These are phyloP conservation scores for Synanthedon formicaeformis DNA, from an alignment of 2,888 invertebrate genomes.

Conservation along the genomic window DNA sequence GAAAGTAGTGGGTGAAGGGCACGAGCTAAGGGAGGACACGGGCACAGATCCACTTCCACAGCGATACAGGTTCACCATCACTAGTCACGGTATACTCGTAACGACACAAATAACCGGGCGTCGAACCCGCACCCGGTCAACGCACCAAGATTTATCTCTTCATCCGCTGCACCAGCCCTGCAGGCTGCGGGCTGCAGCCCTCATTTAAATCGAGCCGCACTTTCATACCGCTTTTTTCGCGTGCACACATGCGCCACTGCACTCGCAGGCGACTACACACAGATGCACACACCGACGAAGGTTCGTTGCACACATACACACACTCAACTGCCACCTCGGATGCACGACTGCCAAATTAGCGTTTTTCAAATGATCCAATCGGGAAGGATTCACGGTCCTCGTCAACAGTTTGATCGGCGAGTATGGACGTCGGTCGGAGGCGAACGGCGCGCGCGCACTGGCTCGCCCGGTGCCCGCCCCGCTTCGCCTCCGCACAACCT, in stretches of 20 bases:
- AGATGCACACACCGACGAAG: slow-evolving; percentile 7
- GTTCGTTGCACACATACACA: slow-evolving; percentile 1
- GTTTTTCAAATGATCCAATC: neutral
- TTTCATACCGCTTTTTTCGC: slow-evolving; percentile 6
- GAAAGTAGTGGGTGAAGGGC: no score
- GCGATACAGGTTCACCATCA: neutral
- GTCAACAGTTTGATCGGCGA: neutral
- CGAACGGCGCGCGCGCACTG: slow-evolving; percentile 45
- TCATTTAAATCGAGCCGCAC: slow-evolving; percentile 11
- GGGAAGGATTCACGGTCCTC: neutral
- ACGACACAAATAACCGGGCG: slow-evolving; percentile 25
- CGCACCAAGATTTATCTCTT: slow-evolving; percentile 41
- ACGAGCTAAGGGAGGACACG: no score
- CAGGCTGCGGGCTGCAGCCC: slow-evolving; percentile 3
- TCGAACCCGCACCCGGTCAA: slow-evolving; percentile 45
- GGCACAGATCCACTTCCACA: no score
- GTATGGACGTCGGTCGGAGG: slow-evolving; percentile 20
- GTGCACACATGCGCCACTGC: neutral
- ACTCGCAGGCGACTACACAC: slow-evolving; percentile 8
- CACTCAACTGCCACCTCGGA: slow-evolving; percentile 9
- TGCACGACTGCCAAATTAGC: neutral
- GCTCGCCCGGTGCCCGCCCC: slow-evolving; percentile 16
- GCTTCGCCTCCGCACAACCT: slow-evolving; percentile 28
- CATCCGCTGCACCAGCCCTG: slow-evolving; percentile 26
- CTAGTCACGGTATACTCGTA: neutral